A percentile compares a stretch with the other conserved stretches of the same genome.
phyloP scores from a whole-genome alignment of 2,113 vertebrate species.

The Trochalopteron elliotii region DNA sequence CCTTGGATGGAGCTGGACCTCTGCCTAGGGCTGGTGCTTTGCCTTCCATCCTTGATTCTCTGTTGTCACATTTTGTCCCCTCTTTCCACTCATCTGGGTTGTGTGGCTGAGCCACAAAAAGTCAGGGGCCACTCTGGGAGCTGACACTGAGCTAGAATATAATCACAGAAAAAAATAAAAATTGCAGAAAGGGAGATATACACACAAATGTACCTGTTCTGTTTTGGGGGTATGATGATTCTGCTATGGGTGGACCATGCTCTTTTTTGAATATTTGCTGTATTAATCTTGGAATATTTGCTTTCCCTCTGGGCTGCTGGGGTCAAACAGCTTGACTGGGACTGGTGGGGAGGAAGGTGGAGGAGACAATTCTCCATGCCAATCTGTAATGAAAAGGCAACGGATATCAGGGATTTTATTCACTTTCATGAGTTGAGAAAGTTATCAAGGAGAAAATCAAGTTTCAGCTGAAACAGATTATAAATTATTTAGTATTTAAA shows the following conservation, averaged over 20 bases:
- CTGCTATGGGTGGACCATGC: accelerated
- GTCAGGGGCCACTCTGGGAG: neutral
- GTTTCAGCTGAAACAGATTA: neutral
- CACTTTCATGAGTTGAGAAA: neutral
- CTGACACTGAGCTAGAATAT: neutral
- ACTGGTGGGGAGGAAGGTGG: neutral
- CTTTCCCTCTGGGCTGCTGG: neutral
- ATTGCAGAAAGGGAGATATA: neutral
- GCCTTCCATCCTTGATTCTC: neutral
- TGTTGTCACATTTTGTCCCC: accelerated
- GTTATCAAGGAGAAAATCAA: neutral
- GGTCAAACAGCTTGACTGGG: neutral
- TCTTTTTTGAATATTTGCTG: neutral
- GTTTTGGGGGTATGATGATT: neutral
- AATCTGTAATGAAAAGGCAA: neutral
- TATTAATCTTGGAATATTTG: neutral
- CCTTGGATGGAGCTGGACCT: neutral
- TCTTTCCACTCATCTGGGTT: neutral
- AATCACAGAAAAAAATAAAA: neutral
- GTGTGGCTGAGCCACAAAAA: neutral
- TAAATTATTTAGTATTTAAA: neutral
- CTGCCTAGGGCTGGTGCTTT: neutral
- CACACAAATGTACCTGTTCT: neutral
- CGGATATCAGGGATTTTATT: neutral
- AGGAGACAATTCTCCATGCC: neutral